A percentile compares a stretch with the other conserved stretches of the same genome.
These are phyloP conservation scores for Nothocercus nigrocapillus DNA, from an alignment of 2,113 vertebrate genomes.

Conservation along the genomic window DNA sequence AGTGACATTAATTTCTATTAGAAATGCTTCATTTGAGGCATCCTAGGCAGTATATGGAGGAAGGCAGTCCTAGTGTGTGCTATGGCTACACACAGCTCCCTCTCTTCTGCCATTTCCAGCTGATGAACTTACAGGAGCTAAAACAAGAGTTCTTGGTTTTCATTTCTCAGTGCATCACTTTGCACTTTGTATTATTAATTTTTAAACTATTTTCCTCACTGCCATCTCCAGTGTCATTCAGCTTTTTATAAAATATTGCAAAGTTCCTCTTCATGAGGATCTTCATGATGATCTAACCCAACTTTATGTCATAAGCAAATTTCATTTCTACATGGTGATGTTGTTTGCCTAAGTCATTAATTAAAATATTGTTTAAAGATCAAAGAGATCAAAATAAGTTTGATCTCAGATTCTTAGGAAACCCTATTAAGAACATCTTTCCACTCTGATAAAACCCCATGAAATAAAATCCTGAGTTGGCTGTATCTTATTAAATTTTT, in stretches of 20 bases:
- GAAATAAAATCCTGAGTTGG: not conserved
- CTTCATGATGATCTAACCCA: not conserved
- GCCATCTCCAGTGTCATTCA: not conserved
- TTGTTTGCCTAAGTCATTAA: not conserved
- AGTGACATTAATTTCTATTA: not conserved
- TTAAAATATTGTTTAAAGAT: not conserved
- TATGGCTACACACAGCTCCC: not conserved
- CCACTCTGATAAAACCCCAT: not conserved
- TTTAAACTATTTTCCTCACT: not conserved
- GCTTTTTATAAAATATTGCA: not conserved
- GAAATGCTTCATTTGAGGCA: not conserved
- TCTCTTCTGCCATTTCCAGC: not conserved
- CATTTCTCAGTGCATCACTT: not conserved
- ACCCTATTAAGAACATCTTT: not conserved
- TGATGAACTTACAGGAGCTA: not conserved
- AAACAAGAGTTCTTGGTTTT: not conserved
- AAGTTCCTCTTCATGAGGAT: not conserved
- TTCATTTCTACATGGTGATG: not conserved
- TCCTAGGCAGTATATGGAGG: not conserved
- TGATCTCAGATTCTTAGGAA: not conserved
- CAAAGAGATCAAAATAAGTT: too few relatives aligned
- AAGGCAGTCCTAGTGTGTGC: not conserved
- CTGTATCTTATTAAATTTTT: not conserved
- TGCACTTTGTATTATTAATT: not conserved
- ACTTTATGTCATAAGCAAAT: not conserved